Conservation (phyloP, 2,113 vertebrate genomes). For the Orthonyx spaldingii region DNA sequence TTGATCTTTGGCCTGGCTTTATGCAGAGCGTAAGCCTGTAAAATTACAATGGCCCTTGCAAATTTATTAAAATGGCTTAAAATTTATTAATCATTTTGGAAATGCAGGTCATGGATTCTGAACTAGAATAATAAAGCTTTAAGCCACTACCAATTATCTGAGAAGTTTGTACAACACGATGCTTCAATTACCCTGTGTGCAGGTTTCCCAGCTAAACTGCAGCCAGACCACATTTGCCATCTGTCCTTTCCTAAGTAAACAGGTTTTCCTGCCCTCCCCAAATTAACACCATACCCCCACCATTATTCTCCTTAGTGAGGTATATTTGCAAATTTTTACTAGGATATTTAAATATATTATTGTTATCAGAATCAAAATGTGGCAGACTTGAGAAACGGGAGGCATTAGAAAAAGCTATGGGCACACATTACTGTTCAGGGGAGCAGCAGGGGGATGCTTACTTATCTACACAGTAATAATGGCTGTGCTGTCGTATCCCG, state of each 20-base stretch:
- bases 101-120: slow-evolving; percentile 10
- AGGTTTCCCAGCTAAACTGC: background rate
- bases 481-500: background rate
- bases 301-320: background rate
- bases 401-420: background rate
- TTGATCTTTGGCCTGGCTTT: slow-evolving; percentile 21
- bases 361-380: background rate
- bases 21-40: background rate
- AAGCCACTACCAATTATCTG: slow-evolving; percentile 2
- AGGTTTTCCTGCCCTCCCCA: background rate
- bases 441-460: background rate
- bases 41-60: background rate
- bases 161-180: background rate
- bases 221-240: background rate
- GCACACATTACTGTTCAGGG: background rate
- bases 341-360: background rate
- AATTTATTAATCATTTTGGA: slow-evolving; percentile 21
- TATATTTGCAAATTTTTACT: background rate
- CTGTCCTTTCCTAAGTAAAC: background rate
- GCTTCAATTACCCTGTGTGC: background rate
- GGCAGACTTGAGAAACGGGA: background rate
- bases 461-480: slow-evolving; percentile 39
- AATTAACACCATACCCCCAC: background rate
- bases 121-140: slow-evolving; percentile 31
- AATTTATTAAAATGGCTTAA: slow-evolving; percentile 20